A percentile compares a stretch with the other conserved stretches of the same genome.
Conservation (phyloP, 2,797 vertebrate genomes). For the Oreochromis grahami region DNA sequence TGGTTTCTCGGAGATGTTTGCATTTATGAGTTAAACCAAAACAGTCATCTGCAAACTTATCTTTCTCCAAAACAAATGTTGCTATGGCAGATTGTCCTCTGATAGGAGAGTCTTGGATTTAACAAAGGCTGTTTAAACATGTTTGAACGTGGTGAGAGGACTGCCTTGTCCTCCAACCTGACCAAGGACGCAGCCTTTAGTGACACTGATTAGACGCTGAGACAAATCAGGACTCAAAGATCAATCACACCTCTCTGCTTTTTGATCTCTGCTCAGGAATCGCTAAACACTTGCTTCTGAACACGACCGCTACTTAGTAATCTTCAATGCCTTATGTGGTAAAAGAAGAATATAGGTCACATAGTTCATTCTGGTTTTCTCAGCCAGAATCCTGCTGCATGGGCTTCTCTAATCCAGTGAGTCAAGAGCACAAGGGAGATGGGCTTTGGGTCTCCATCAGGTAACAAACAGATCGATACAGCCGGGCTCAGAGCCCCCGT, state of each 20-base stretch:
- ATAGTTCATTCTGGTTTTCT: slow-evolving; percentile 5
- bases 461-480: slow-evolving; percentile 46
- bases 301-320: neutral
- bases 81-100: neutral
- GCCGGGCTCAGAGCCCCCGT: neutral
- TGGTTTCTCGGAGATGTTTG: slow-evolving; percentile 5
- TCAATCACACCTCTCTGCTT: neutral
- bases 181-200: neutral
- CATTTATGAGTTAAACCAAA: neutral
- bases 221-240: neutral
- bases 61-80: slow-evolving; percentile 17
- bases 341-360: neutral
- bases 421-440: slow-evolving; percentile 9
- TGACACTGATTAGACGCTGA: slow-evolving; percentile 26
- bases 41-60: neutral
- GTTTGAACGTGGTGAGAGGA: neutral
- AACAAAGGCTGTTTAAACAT: slow-evolving; percentile 60
- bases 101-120: slow-evolving; percentile 48
- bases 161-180: slow-evolving; percentile 5
- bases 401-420: slow-evolving; percentile 3
- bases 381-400: neutral
- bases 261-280: neutral
- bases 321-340: neutral
- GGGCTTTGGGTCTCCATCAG: slow-evolving; percentile 10
- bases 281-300: neutral